Base-by-base conservation (phyloP, 2,888 invertebrate species). In the Pomacea canaliculata region DNA sequence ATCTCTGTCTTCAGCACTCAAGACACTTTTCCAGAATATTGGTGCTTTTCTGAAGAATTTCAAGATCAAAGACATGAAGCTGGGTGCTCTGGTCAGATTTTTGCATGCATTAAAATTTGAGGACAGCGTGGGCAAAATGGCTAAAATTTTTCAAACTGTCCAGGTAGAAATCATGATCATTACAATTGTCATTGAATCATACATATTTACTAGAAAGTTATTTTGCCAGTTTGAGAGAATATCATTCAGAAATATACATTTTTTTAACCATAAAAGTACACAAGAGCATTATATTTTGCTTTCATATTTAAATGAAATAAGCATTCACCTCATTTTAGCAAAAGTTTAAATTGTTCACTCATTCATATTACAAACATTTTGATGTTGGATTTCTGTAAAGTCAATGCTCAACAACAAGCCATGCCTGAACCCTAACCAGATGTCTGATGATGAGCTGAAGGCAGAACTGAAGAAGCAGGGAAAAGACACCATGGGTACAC, bases 401-500 rank as follows among this genome's bases (percentile, higher is more conserved):
- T 80, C 83, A 49, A 76, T 84, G 60, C 76, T 85, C 13, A 80
- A 83, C 71, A 83, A 84, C 76, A 83, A 83, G 62, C 80, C 82
- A 0, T 86, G 86, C 69, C 27, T 79, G 27, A 83, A 81, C 76
- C 86, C 85, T 10, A 76, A 83, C 59, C 80, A 82, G 23, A 83
- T 86, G 86, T 79, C 84, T 18, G 83, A 84, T 63, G 83, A 84
- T n/a, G 82, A 86, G 49, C 75, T 86, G n/a, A 37, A 80, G 37
- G 70, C 70, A 0, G 83, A 81, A 67, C 78, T 86, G 37, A 72
- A 78, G 13, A 82, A 82, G 23, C 71, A 82, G 66, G 83, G 84
- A 0, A 78, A 80, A 68, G 66, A 65, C 7, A 69, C 82, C 23
- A 68, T 67, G 9, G 84, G 83, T 5, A 80, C 77, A 46, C 73